phyloP scores from a whole-genome alignment of 2,888 invertebrate species.

The Thereva unica region DNA sequence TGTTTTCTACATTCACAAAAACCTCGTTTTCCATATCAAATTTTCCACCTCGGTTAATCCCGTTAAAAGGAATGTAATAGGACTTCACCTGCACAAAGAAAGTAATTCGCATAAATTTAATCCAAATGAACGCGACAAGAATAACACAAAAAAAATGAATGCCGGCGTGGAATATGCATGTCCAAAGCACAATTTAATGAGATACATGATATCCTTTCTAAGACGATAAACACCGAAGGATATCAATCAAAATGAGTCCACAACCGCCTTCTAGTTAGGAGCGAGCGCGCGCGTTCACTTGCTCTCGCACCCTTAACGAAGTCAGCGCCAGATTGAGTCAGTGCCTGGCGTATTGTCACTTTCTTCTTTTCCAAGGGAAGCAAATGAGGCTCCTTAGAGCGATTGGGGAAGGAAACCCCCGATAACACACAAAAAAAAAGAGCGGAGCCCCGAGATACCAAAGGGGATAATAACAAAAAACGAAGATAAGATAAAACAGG shows the following conservation, averaged over 20 bases:
- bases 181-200: conserved; percentile 38
- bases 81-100: too few species aligned
- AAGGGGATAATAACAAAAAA: conserved; percentile 36
- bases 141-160: too few species aligned
- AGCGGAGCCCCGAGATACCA: conserved; percentile 3
- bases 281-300: too few species aligned
- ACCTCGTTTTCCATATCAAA: too few species aligned
- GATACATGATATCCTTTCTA: conserved; percentile 38
- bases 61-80: too few species aligned
- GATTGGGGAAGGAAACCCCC: neutral
- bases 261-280: neutral
- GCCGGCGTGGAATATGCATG: neutral
- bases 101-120: too few species aligned
- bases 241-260: conserved; percentile 7
- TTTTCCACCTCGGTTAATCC: too few species aligned
- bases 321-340: neutral
- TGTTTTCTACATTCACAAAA: too few species aligned
- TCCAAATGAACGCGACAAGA: too few species aligned
- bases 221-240: conserved; percentile 17
- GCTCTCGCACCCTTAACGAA: neutral
- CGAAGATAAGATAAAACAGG: conserved; percentile 34
- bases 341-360: conserved; percentile 7
- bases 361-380: neutral
- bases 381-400: conserved; percentile 17
- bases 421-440: neutral